phyloP scores from a whole-genome alignment of 1,140 invertebrate genomes.

The Pectinophora gossypiella region DNA sequence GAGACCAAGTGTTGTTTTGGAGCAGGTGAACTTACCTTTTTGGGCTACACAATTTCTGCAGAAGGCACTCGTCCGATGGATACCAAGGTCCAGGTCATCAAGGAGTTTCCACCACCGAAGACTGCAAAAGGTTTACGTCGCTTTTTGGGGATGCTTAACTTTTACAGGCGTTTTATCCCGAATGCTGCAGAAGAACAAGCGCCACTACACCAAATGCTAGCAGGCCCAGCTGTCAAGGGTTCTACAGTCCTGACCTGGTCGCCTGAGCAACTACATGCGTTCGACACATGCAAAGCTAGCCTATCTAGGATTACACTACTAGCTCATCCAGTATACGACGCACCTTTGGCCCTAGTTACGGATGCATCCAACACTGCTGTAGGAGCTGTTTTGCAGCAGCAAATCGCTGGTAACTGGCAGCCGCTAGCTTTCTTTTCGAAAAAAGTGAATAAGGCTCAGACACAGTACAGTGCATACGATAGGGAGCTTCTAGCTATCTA shows the following conservation, averaged over 20 bases:
- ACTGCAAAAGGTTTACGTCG: slow-evolving; percentile 20
- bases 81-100: slow-evolving; percentile 25
- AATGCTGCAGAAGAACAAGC: background rate
- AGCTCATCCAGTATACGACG: background rate
- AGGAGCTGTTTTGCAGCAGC: slow-evolving; percentile 47
- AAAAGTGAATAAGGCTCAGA: slow-evolving; percentile 36
- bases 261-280: background rate
- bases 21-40: slow-evolving; percentile 11
- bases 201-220: background rate
- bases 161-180: background rate
- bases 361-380: slow-evolving; percentile 17
- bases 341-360: background rate
- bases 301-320: background rate
- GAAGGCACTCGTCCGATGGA: background rate
- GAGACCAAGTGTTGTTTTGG: slow-evolving; percentile 30
- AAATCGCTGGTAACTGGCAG: slow-evolving; percentile 6
- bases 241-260: background rate
- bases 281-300: background rate
- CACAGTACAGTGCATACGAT: too few relatives aligned
- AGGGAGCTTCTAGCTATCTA: too few relatives aligned
- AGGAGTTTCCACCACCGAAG: slow-evolving; percentile 32
- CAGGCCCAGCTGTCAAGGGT: background rate
- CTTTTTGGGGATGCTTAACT: slow-evolving; percentile 12
- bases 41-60: slow-evolving; percentile 35
- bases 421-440: slow-evolving; percentile 47